Evolutionary conservation across 1,140 invertebrate species (phyloP), one percentile per base, ranked within the genome.

Genomic region (Diploscapter pachys): DNA sequence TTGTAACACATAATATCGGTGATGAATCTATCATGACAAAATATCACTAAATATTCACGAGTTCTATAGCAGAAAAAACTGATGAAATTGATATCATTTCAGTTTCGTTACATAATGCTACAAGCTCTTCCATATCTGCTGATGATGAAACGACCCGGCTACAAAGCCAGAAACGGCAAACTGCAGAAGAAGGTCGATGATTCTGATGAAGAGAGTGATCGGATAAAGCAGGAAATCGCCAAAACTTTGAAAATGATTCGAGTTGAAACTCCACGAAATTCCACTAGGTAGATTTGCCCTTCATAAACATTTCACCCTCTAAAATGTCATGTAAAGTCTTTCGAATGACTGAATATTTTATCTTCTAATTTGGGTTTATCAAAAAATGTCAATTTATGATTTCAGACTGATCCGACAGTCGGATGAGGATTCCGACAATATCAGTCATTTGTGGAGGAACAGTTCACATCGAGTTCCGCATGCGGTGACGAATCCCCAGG

Each of bases 71-170:
- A 11, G n/a, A 55, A 31, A 13, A 72, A 11, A 52, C 31, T 31
- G 31, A 31, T 51, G 9, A 68, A 77, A 51, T 48, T 31, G 57
- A 57, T 56, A 4, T 52, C 2, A 2, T 5, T 79, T 59, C 48
- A 80, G 79, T 80, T 80, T 57, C 55, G 66, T 11, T 49, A 69
- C 5, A 49, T 80, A 9, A 75, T 80, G 62, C 64, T 80, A 9
- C 66, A 78, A 56, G 77, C 71, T 67, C 67, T 80, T 62, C 79
- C 79, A 54, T 80, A 76, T 75, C 48, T 80, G 48, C 56, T 80
- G 4, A 53, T 79, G 57, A 79, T 80, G 75, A 75, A 63, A 64
- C 57, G 75, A 52, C 79, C 79, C 48, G 74, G 75, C 51, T 77
- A 67, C 8, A 54, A 79, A 6, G 76, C 71, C 8, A 59, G 49